Conservation (phyloP, 2,113 vertebrate species). For the Thalassarche chlororhynchos region DNA sequence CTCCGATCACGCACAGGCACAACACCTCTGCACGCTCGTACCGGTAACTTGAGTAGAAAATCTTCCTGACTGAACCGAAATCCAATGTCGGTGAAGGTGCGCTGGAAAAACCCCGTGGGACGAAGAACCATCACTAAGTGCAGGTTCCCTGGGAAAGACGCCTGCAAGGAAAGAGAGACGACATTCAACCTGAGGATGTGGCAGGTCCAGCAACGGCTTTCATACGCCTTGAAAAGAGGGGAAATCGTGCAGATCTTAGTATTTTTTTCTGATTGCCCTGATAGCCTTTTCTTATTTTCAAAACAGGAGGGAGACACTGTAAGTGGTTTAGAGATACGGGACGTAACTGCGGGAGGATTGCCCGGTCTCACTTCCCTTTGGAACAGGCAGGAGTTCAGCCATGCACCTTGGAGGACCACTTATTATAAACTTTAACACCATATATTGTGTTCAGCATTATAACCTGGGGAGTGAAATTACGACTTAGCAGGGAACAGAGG, state of each 20-base stretch:
- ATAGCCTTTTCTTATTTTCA: not conserved
- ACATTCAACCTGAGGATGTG: not conserved
- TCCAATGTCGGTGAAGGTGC: conserved; percentile 94
- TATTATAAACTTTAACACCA: not conserved
- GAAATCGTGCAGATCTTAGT: accelerated
- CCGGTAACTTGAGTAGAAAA: conserved; percentile 95
- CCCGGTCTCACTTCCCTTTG: not conserved
- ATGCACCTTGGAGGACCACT: not conserved
- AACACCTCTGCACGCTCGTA: conserved; percentile 47
- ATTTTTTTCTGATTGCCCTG: not conserved
- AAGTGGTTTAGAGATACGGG: accelerated
- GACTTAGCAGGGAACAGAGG: not conserved
- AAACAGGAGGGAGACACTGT: not conserved
- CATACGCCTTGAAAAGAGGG: not conserved
- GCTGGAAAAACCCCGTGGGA: conserved; percentile 94
- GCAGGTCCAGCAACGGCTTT: not conserved
- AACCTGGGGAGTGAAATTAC: not conserved
- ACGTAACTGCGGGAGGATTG: accelerated
- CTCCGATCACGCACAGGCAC: not conserved
- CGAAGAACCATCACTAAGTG: conserved; percentile 95
- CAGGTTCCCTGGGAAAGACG: conserved; percentile 93
- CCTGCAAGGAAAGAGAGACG: conserved; percentile 64
- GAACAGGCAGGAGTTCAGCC: not conserved
- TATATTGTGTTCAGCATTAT: not conserved
- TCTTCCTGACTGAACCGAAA: conserved; percentile 97